These are phyloP conservation scores for Phengaris alcon DNA, from an alignment of 2,888 invertebrate species.

Conservation along the genomic window DNA sequence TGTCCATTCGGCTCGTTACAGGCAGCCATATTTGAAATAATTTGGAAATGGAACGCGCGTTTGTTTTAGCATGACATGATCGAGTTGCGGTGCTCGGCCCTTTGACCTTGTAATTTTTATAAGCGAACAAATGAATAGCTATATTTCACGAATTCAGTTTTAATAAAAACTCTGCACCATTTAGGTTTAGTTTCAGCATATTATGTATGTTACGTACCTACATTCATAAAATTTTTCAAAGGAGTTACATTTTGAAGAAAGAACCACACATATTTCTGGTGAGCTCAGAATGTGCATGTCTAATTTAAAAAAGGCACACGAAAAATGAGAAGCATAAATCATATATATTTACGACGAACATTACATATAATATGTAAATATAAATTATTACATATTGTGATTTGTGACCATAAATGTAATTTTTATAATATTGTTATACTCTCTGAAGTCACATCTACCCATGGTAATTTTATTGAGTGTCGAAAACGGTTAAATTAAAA, in stretches of 20 bases:
- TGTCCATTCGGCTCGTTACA: slow-evolving; percentile 56
- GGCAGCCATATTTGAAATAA: slow-evolving; percentile 62
- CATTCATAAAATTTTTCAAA: neutral
- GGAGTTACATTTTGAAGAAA: neutral
- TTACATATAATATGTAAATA: neutral
- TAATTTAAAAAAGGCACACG: neutral
- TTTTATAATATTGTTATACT: neutral
- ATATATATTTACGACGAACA: neutral
- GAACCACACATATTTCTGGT: neutral
- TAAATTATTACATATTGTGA: neutral
- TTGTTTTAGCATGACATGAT: slow-evolving; percentile 35
- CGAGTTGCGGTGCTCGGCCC: slow-evolving; percentile 27
- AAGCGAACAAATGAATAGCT: neutral
- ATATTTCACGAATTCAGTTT: neutral
- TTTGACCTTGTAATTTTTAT: slow-evolving; percentile 29
- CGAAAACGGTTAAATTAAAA: neutral
- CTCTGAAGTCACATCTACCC: neutral
- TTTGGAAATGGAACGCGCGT: slow-evolving; percentile 58
- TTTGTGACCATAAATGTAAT: neutral
- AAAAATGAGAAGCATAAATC: slow-evolving; percentile 2
- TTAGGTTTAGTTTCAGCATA: neutral
- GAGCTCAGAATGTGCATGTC: neutral
- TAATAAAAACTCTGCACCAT: neutral
- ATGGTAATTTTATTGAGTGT: neutral
- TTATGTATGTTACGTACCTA: neutral